These are phyloP conservation scores for Anser brachyrhynchus DNA, from an alignment of 2,113 vertebrate genomes.

Conservation along the genomic window DNA sequence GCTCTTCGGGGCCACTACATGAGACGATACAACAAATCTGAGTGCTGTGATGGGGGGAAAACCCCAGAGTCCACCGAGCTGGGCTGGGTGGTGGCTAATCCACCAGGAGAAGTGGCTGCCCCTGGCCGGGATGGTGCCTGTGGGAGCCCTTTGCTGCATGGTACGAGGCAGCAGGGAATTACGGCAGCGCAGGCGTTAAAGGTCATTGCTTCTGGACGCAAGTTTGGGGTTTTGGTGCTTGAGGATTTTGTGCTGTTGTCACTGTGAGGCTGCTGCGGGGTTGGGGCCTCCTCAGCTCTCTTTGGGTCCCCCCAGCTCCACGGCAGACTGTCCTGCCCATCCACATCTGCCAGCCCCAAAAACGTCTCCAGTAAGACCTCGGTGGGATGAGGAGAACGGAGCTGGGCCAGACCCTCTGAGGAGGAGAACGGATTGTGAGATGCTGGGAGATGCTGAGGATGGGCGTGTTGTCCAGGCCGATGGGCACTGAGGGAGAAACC, in stretches of 20 bases:
- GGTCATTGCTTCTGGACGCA: not conserved
- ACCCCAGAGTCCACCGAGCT: not conserved
- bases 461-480: not conserved
- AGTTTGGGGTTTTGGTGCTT: not conserved
- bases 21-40: not conserved
- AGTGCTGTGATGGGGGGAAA: not conserved
- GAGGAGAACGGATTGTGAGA: rapidly evolving
- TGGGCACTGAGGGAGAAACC: not conserved
- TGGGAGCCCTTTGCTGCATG: too few relatives aligned
- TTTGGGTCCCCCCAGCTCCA: not conserved
- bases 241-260: not conserved
- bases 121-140: rapidly evolving
- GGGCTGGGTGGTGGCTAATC: not conserved
- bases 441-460: not conserved
- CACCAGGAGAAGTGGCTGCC: not conserved
- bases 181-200: not conserved
- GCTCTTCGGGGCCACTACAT: slow-evolving; percentile 27
- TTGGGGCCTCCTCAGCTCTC: not conserved
- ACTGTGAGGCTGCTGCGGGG: not conserved
- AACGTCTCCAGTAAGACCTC: not conserved
- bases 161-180: not conserved
- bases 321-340: not conserved
- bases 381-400: not conserved
- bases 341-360: not conserved
- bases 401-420: not conserved